phyloP scores from a whole-genome alignment of 2,888 invertebrate genomes.

The Nephrotoma flavescens region DNA sequence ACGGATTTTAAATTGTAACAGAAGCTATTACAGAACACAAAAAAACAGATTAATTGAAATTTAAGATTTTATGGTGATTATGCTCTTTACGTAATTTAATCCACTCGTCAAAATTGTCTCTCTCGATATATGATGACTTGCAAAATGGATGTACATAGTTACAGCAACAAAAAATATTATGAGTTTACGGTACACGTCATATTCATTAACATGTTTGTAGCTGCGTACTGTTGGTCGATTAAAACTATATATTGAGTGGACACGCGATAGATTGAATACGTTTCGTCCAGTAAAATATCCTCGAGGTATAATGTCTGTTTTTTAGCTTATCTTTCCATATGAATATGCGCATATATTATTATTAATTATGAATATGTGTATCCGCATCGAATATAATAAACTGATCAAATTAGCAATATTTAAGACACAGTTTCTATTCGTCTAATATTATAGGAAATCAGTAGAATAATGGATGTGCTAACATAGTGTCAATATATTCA shows the following conservation, averaged over 20 bases:
- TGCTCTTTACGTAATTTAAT: neutral
- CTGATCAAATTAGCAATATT: no score
- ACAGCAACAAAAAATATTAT: neutral
- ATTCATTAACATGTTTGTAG: neutral
- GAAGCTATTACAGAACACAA: neutral
- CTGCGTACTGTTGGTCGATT: neutral
- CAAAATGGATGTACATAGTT: neutral
- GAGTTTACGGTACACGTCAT: neutral
- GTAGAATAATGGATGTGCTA: no score
- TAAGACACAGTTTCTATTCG: no score
- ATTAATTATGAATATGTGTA: no score
- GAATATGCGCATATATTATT: no score
- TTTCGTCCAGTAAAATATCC: neutral
- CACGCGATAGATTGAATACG: neutral
- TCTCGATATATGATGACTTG: neutral
- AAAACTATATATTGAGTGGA: neutral
- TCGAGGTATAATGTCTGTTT: neutral
- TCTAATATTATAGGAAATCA: no score
- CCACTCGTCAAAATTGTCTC: neutral
- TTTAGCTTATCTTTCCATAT: no score
- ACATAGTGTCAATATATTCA: no score
- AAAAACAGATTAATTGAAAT: neutral
- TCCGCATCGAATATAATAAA: no score
- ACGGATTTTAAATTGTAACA: neutral
- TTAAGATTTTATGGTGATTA: neutral